Conservation (phyloP, 2,113 vertebrate species). For the Balaeniceps rex region DNA sequence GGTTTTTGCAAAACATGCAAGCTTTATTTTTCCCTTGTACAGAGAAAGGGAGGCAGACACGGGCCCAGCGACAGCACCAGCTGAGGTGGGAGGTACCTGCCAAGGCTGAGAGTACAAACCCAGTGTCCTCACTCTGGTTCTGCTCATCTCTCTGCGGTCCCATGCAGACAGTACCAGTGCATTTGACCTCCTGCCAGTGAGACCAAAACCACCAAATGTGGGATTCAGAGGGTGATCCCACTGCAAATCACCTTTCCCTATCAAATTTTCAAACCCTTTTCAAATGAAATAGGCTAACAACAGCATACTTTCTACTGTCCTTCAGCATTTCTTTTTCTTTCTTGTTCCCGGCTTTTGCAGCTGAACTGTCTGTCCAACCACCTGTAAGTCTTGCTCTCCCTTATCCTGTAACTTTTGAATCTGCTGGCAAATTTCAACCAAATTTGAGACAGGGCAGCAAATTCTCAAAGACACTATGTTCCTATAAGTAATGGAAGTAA, state of each 20-base stretch:
- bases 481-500: not conserved
- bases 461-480: not conserved
- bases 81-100: not conserved
- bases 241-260: not conserved
- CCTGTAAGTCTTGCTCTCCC: not conserved
- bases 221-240: not conserved
- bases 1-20: fast-evolving
- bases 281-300: not conserved
- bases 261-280: not conserved
- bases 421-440: not conserved
- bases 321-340: not conserved
- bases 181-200: not conserved
- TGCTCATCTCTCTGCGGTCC: not conserved
- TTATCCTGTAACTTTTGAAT: not conserved
- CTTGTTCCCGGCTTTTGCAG: not conserved
- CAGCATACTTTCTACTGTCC: not conserved
- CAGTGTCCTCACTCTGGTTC: not conserved
- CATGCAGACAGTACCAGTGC: not conserved
- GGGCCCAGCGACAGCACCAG: not conserved
- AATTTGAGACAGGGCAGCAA: not conserved
- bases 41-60: not conserved
- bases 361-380: not conserved
- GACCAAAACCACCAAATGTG: not conserved
- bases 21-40: not conserved
- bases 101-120: not conserved